phyloP scores from a whole-genome alignment of 2,797 vertebrate genomes.

The Coendou prehensilis region DNA sequence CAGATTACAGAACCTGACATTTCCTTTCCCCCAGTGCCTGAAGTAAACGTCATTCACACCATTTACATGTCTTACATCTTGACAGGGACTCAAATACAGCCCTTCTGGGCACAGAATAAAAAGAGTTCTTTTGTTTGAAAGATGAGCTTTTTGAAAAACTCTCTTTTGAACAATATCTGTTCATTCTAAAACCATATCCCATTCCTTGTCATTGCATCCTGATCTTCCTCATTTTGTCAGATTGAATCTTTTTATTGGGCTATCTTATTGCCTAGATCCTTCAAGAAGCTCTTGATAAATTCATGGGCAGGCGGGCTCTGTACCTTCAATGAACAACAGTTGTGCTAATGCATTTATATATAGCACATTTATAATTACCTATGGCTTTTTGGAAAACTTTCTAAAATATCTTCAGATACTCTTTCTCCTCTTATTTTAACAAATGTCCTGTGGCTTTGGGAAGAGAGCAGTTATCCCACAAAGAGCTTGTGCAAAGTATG shows the following conservation, averaged over 20 bases:
- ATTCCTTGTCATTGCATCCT: not conserved
- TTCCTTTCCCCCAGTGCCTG: not conserved
- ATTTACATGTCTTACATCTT: not conserved
- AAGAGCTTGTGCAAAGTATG: not conserved
- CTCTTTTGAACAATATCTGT: not conserved
- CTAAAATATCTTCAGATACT: not conserved
- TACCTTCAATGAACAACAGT: not conserved
- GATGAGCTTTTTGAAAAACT: not conserved
- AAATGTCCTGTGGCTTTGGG: not conserved
- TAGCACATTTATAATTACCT: not conserved
- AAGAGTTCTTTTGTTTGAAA: conserved; percentile 55
- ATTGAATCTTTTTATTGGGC: not conserved
- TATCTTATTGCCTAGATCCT: not conserved
- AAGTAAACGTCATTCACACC: not conserved
- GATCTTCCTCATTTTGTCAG: not conserved
- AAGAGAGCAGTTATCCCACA: not conserved
- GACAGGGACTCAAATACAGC: not conserved
- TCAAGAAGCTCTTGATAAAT: not conserved
- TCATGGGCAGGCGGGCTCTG: not conserved
- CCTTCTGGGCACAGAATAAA: conserved; percentile 10
- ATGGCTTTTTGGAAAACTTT: not conserved
- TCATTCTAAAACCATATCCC: not conserved
- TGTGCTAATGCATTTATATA: not conserved
- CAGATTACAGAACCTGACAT: not conserved
- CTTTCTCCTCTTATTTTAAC: conserved; percentile 27